A percentile compares a stretch with the other conserved stretches of the same genome.
Conservation (phyloP, 2,888 invertebrate species). For the Lasioglossum malachurum region DNA sequence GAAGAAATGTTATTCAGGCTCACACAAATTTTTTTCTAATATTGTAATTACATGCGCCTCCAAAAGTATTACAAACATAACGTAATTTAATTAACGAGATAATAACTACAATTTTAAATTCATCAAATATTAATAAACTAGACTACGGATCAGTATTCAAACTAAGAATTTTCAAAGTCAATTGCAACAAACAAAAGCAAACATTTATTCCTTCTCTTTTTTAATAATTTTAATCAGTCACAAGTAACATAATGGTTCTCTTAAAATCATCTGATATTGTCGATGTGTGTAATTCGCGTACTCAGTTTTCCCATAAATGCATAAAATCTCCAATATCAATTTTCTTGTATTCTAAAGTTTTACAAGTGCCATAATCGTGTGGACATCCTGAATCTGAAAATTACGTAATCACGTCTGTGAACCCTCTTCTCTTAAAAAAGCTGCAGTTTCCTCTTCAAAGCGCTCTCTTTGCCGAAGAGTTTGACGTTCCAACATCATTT, state of each 20-base stretch:
- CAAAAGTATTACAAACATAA: background rate
- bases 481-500: background rate
- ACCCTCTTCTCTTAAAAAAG: background rate
- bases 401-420: background rate
- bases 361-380: background rate
- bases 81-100: background rate
- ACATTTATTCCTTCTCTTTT: background rate
- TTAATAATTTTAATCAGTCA: background rate
- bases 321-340: background rate
- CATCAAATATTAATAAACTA: background rate
- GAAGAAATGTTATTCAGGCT: background rate
- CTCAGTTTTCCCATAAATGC: background rate
- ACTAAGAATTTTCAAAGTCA: background rate
- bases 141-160: background rate
- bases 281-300: background rate
- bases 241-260: background rate
- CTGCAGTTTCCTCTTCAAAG: background rate
- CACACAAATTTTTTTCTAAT: background rate
- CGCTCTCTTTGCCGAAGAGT: background rate
- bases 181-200: background rate
- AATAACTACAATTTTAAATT: background rate
- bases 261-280: background rate
- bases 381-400: background rate
- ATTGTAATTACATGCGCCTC: background rate
- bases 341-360: background rate